phyloP scores from a whole-genome alignment of 1,140 invertebrate genomes.

The Hypothenemus hampei region DNA sequence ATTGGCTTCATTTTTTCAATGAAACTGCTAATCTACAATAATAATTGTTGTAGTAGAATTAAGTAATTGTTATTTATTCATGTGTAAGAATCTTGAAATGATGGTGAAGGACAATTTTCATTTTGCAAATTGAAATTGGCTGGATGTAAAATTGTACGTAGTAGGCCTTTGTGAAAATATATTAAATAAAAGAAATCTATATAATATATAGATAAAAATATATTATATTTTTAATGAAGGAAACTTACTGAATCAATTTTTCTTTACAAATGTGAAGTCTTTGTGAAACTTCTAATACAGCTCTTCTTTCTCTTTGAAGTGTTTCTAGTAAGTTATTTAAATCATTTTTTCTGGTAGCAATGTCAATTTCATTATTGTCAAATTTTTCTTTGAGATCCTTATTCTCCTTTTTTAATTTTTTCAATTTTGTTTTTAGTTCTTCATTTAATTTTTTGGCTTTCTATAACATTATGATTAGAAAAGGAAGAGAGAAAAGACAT shows the following conservation, averaged over 20 bases:
- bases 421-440: slow-evolving; percentile 14
- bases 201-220: background rate
- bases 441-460: slow-evolving; percentile 10
- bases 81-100: background rate
- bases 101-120: too few species aligned
- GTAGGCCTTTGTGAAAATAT: background rate
- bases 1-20: slow-evolving; percentile 20
- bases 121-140: too few species aligned
- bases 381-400: slow-evolving; percentile 16
- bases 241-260: slow-evolving; percentile 25
- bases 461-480: slow-evolving; percentile 7
- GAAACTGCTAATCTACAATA: slow-evolving; percentile 8
- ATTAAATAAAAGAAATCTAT: background rate
- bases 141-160: too few species aligned
- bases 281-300: slow-evolving; percentile 12
- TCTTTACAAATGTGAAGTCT: slow-evolving; percentile 22
- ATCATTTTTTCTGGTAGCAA: slow-evolving; percentile 18
- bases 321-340: slow-evolving; percentile 17
- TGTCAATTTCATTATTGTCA: slow-evolving; percentile 14
- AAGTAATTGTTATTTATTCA: background rate
- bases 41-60: too few species aligned
- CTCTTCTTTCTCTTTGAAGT: slow-evolving; percentile 16
- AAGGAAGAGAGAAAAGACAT: background rate
- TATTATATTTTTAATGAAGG: background rate
- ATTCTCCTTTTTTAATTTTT: slow-evolving; percentile 14